These are phyloP conservation scores for Aproaerema taeniolella DNA, from an alignment of 2,888 invertebrate genomes.

Conservation along the genomic window DNA sequence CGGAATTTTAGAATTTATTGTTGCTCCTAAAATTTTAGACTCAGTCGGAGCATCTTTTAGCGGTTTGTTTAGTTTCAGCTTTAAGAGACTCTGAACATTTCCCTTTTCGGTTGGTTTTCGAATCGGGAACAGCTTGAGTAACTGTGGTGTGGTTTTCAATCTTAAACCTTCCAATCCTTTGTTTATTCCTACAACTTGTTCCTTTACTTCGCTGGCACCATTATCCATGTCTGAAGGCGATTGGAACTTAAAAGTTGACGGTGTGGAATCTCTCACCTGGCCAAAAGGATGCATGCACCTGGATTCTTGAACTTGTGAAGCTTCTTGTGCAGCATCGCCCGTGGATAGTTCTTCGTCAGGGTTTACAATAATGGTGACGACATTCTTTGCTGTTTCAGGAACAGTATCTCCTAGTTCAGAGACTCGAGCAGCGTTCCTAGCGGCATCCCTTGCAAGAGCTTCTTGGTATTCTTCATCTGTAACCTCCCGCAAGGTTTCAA, in stretches of 20 bases:
- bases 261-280: constrained; percentile 15
- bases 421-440: constrained; percentile 31
- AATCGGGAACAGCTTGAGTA: constrained; percentile 13
- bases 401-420: constrained; percentile 29
- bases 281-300: constrained; percentile 37
- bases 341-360: constrained; percentile 26
- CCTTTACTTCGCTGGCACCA: constrained; percentile 43
- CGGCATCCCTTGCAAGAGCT: constrained; percentile 57
- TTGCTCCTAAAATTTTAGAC: no score
- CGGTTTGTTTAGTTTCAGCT: no score
- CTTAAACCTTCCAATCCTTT: constrained; percentile 18
- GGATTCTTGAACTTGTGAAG: constrained; percentile 43
- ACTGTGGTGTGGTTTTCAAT: constrained; percentile 22
- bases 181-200: constrained; percentile 25
- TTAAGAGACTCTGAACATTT: constrained; percentile 8
- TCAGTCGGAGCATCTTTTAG: no score
- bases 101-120: constrained; percentile 3
- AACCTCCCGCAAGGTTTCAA: constrained; percentile 55
- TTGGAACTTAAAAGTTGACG: constrained; percentile 24
- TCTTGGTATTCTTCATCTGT: constrained; percentile 62
- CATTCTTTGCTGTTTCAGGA: constrained; percentile 37
- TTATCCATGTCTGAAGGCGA: constrained; percentile 38
- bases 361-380: constrained; percentile 46
- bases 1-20: not conserved
- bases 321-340: constrained; percentile 34